Conservation (phyloP, 92 coral and sea anemone genomes). For the Anthopleura xanthogrammica region DNA sequence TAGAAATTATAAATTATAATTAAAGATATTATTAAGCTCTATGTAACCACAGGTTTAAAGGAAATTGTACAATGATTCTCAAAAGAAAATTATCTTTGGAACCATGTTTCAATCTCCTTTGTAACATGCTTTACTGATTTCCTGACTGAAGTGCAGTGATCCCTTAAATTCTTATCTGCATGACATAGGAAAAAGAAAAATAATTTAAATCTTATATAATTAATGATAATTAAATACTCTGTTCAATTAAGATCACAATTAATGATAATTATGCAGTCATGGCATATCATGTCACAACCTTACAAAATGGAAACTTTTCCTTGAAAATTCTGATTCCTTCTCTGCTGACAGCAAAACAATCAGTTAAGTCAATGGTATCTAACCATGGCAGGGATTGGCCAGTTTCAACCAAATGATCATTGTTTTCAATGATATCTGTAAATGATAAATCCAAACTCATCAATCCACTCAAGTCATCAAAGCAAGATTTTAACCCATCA, state of each 20-base stretch:
- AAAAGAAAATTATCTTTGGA: neutral
- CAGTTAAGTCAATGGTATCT: slow-evolving; percentile 81
- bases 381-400: slow-evolving; percentile 84
- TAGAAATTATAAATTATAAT: too few relatives aligned
- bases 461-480: slow-evolving; percentile 67
- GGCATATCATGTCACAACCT: slow-evolving; percentile 47
- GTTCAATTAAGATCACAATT: neutral
- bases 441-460: slow-evolving; percentile 86
- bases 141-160: neutral
- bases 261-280: neutral
- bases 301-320: slow-evolving; percentile 75
- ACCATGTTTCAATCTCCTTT: neutral
- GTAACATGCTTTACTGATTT: neutral
- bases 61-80: too few relatives aligned
- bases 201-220: neutral
- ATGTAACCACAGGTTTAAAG: too few relatives aligned
- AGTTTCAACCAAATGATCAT: slow-evolving; percentile 77
- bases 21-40: too few relatives aligned
- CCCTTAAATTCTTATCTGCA: neutral
- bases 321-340: slow-evolving; percentile 63
- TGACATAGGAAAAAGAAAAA: neutral
- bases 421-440: slow-evolving; percentile 77
- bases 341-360: slow-evolving; percentile 73
- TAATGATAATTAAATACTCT: neutral
- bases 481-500: slow-evolving; percentile 80